These are phyloP conservation scores for Apis florea DNA, from an alignment of 1,140 invertebrate genomes.

Conservation along the genomic window DNA sequence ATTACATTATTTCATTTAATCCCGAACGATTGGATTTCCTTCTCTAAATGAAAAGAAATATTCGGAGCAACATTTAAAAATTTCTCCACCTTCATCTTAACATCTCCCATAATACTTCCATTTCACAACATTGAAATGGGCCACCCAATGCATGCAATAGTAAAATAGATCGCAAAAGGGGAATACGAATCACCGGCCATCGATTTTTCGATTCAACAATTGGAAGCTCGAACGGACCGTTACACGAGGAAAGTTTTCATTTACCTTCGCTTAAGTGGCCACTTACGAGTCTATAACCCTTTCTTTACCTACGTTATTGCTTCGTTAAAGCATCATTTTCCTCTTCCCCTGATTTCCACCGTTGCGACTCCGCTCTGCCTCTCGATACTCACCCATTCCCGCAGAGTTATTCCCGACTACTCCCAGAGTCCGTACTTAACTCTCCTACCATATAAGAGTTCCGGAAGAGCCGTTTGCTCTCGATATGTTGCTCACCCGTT, in stretches of 20 bases:
- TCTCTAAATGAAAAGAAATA: no score
- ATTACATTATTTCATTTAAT: no score
- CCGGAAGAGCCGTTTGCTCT: constrained; percentile 63
- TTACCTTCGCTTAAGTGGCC: constrained; percentile 43
- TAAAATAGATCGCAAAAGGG: neutral
- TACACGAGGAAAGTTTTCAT: constrained; percentile 50
- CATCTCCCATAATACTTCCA: no score
- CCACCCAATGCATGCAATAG: neutral
- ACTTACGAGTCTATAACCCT: constrained; percentile 59
- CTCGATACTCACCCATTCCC: constrained; percentile 43
- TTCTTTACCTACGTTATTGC: constrained; percentile 63
- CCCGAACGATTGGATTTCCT: no score
- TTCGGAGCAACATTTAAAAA: no score
- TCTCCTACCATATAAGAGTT: constrained; percentile 60
- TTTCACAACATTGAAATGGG: neutral
- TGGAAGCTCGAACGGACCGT: constrained; percentile 32
- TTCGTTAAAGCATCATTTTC: constrained; percentile 65
- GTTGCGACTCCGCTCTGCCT: neutral
- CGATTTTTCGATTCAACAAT: constrained; percentile 39
- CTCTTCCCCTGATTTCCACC: constrained; percentile 52
- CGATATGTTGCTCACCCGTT: constrained; percentile 50
- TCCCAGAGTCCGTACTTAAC: constrained; percentile 50
- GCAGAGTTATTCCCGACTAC: constrained; percentile 38
- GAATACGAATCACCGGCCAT: neutral
- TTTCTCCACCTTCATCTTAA: no score